Base-by-base conservation (phyloP, 2,888 invertebrate species). In the Trichopoda pennipes region DNA sequence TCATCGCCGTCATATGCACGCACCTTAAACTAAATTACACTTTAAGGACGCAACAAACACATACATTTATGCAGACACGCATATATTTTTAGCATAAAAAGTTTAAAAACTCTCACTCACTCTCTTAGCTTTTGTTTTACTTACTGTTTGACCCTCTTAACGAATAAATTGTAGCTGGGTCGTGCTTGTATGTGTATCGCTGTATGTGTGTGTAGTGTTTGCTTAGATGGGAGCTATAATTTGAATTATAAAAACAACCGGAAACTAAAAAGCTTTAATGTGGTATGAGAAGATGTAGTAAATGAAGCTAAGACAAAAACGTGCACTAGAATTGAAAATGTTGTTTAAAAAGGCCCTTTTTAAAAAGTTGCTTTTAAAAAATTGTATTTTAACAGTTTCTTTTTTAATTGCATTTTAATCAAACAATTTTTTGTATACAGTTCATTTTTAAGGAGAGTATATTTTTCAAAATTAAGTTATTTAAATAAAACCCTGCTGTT, bases 251-350 rank as follows among this genome's bases (percentile, higher is more conserved):
- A 44, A 44, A 44, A 44, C 14, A 44, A 75, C 58, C 64, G 78
- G 81, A 81, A 78, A 74, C 77, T 69, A 47, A 77, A 74, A 73
- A 63, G 53, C 73, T 69, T 77, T 72, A 60, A 58, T 28, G 7
- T 28, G 28, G 28, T 28, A 70, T 61, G n/a, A 47, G 16, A 47
- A 47, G 4, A 7, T 47, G 14, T 35, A 69, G 61, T 69, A 70
- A 69, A 68, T 49, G 38, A 70, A 77, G 47, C 64, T 38, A 17
- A 49, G 28, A 28, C 28, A 28, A 28, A 28, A 28, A 28, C 28
- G 28, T 28, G 28, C 28, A 28, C 28, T 8, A 28, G 28, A 14
- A 21, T 21, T 4, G 44, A 44, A 16, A 44, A 8, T 28, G 6
- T 28, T 2, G 4, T 6, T 28, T 28, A 4, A 28, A 44, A 44